Base-by-base conservation (phyloP, 2,797 vertebrate species). In the Enteromius fasciolatus region DNA sequence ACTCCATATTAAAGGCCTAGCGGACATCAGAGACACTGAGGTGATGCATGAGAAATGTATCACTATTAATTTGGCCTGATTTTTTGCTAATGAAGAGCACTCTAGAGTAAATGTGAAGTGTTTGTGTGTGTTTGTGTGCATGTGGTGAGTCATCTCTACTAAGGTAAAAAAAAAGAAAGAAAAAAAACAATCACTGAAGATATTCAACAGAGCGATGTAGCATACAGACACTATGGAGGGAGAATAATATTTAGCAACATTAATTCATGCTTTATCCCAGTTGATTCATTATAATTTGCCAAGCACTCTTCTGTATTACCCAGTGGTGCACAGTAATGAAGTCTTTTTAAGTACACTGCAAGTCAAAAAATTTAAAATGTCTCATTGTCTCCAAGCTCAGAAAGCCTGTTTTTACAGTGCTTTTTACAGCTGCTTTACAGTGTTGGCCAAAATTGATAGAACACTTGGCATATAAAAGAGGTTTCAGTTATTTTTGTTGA, bases 1-100 rank as follows among this genome's bases (percentile, higher is more conserved):
- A 18, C 11, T 50, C 33, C 80, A 73, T 57, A 76, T 52, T 33
- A 46, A 82, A 76, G 61, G 44, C 36, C n/a, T n/a, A 41, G 73
- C 20, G 39, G 67, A 28, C 11, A 36, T 80, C 70, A 78, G 74
- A 78, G 78, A 48, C 72, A 67, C 76, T 79, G 18, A 28, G 31
- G 39, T 61, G 46, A 70, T 50, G 66, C 52, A 80, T 41, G n/a
- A 39, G 23, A 50, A 82, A 76, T 86, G 39, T 61, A 63, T 70
- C 59, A 67, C 20, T 67, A 79, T 83, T 84, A 76, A 85, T 76
- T 78, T 73, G 15, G 3, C 64, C 63, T 79, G 39, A 79, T 83
- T 82, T 79, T 36, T 28, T 28, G n/a, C 48, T 81, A 81, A 83
- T 70, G 74, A 82, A 83, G 77, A 81, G 77, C 67, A 68, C 18